These are phyloP conservation scores for Augochlora pura DNA, from an alignment of 1,140 invertebrate genomes.

Conservation along the genomic window DNA sequence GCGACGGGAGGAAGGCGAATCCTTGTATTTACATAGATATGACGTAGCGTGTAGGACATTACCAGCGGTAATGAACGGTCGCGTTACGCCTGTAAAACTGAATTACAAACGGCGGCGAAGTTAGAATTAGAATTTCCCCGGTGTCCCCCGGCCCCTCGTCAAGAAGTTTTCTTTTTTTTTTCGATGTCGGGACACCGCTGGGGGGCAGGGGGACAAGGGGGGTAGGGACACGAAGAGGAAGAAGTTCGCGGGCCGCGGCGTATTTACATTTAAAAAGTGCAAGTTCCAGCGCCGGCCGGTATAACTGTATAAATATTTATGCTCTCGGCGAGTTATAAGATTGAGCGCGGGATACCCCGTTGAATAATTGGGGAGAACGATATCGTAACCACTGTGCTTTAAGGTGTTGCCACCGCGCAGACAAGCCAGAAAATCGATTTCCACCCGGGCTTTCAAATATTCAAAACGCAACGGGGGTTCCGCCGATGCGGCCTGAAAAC, in stretches of 20 bases:
- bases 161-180: constrained; percentile 22
- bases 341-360: constrained; percentile 2
- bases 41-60: constrained; percentile 4
- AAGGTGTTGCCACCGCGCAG: too few species aligned
- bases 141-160: not conserved
- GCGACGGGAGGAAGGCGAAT: not conserved
- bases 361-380: not conserved
- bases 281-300: not conserved
- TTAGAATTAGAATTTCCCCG: constrained; percentile 26
- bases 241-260: not conserved
- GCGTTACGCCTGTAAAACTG: constrained; percentile 29
- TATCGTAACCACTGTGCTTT: not conserved
- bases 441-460: too few species aligned
- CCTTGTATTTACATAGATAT: constrained; percentile 43
- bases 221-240: constrained; percentile 19
- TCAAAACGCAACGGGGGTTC: too few species aligned
- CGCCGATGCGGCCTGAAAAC: too few species aligned
- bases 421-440: too few species aligned
- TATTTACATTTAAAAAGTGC: constrained; percentile 38
- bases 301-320: constrained; percentile 38
- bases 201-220: too few species aligned
- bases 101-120: constrained; percentile 44
- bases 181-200: constrained; percentile 1
- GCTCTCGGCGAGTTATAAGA: constrained; percentile 10
- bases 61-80: constrained; percentile 35